Conservation (phyloP, 2,797 vertebrate genomes). For the Nannoperca obscura region DNA sequence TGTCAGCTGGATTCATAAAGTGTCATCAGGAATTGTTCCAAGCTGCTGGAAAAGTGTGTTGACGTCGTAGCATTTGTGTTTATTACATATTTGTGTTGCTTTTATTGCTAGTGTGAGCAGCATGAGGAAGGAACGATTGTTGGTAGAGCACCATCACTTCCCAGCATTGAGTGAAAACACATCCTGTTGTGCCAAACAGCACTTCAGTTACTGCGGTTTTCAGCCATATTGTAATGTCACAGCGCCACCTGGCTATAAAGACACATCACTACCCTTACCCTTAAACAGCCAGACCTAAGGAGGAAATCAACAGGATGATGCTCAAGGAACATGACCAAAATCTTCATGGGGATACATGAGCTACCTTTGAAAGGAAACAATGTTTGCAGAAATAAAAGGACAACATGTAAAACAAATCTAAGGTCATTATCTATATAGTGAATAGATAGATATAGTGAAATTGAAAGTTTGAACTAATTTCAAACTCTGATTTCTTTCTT, state of each 20-base stretch:
- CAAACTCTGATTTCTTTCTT: not conserved
- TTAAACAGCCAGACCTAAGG: not conserved
- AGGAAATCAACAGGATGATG: not conserved
- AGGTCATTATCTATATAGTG: not conserved
- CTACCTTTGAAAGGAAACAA: not conserved
- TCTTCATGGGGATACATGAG: not conserved
- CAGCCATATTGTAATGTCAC: constrained; percentile 67
- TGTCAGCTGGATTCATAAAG: constrained; percentile 59
- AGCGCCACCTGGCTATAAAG: constrained; percentile 65
- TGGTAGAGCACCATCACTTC: constrained; percentile 69
- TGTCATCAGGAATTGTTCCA: constrained; percentile 23
- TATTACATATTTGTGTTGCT: constrained; percentile 41
- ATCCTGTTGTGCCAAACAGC: constrained; percentile 69
- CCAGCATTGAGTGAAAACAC: constrained; percentile 54
- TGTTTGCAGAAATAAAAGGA: not conserved
- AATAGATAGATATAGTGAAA: no score
- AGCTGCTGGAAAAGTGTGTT: constrained; percentile 32
- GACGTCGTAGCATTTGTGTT: constrained; percentile 25
- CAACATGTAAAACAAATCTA: not conserved
- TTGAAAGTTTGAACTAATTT: not conserved
- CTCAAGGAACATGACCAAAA: not conserved
- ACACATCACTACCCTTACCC: constrained; percentile 10
- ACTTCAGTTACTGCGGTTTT: constrained; percentile 66
- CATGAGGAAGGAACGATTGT: constrained; percentile 49
- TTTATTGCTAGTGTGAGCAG: constrained; percentile 14